Base-by-base conservation (phyloP, 92 coral and sea anemone species). In the Zoanthus gigantus region DNA sequence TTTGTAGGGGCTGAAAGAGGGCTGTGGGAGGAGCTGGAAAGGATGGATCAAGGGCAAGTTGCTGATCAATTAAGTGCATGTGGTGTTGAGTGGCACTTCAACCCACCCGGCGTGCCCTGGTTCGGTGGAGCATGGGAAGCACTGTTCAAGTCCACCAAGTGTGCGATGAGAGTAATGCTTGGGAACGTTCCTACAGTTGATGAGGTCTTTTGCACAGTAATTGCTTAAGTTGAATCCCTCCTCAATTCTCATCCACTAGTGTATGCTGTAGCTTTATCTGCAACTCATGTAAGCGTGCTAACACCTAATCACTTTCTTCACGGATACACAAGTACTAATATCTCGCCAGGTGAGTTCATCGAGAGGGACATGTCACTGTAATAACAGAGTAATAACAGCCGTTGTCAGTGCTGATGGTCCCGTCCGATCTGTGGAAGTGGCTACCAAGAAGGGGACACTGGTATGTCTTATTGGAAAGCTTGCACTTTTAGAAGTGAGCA, bases 171-270 rank as follows among this genome's bases (percentile, higher is more conserved):
- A 28, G 92, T 74, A 5, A 89, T 89, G 56, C 68, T 88, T 12
- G 91, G 89, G 18, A 74, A 88, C n/a, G 52, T 72, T 29, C 54
- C 83, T 30, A 88, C 91, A 15, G 89, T 88, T 31, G 89, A 88
- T 57, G 90, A 87, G 28, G 87, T 87, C 14, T 78, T 87, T 60
- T 60, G 4, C 5, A 87, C 90, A 6, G 90, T 76, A 0, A 79
- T 78, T 44, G 87, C 90, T 11, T 77, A 87, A 18, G 90, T 78
- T 37, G 90, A 87, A 42, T 37, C 1, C 4, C 42, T 37, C 42
- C 42, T 37, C 4, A 2, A 37, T 37, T 37, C 42, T 37, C 42
- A 2, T 53, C 58, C 58, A 14, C 7, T 53, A 53, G 56, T 50
- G 0, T 50, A 50, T 50, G 56, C 7, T 23, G 23, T 23, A 23